These are phyloP conservation scores for Alcis repandata DNA, from an alignment of 2,888 invertebrate genomes.

Conservation along the genomic window DNA sequence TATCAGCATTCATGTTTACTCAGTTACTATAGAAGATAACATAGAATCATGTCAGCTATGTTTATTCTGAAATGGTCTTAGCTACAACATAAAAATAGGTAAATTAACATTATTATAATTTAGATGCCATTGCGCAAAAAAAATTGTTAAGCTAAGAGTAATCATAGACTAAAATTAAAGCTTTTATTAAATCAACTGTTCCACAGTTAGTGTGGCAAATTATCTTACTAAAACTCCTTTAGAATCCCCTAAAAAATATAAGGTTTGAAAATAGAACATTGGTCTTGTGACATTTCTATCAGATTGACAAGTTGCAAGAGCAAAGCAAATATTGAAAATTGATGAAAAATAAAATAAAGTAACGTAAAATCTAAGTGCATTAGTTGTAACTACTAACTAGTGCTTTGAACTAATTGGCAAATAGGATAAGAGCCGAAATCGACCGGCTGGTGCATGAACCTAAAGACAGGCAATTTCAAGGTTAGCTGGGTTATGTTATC, in stretches of 20 bases:
- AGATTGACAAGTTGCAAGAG: constrained; percentile 40
- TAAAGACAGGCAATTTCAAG: constrained; percentile 62
- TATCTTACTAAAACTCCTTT: constrained; percentile 4
- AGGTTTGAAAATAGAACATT: constrained; percentile 47
- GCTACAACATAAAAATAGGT: neutral
- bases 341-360: constrained; percentile 11
- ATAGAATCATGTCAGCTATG: constrained; percentile 3
- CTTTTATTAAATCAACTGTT: neutral
- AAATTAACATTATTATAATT: neutral
- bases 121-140: neutral
- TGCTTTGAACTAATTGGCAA: constrained; percentile 12
- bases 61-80: neutral
- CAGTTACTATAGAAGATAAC: constrained; percentile 9
- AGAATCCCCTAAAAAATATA: constrained; percentile 11
- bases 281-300: constrained; percentile 52
- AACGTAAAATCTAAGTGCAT: constrained; percentile 7
- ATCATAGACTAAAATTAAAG: neutral
- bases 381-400: constrained; percentile 5
- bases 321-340: neutral
- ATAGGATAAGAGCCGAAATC: constrained; percentile 43
- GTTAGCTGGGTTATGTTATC: constrained; percentile 58
- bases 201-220: too few relatives aligned
- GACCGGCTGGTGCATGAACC: constrained; percentile 55
- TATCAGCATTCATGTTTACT: neutral
- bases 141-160: neutral